Evolutionary conservation across 1,140 invertebrate genomes (phyloP), one percentile per base, ranked within the genome.

Genomic region (Cydia pomonella): DNA sequence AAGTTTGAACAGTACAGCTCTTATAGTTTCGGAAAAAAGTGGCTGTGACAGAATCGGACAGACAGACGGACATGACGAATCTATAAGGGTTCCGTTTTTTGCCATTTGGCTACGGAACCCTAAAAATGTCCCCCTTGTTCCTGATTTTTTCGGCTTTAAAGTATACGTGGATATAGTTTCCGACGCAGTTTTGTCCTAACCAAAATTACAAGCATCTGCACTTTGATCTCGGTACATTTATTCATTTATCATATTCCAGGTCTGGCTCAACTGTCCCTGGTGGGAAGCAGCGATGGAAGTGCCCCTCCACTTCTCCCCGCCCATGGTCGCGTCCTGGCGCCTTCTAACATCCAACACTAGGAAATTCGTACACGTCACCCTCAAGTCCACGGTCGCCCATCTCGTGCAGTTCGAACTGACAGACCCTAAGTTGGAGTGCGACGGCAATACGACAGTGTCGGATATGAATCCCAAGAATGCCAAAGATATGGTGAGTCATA

Each of bases 311-410:
- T 98, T 99, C 91, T 94, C 96, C 2, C 95, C 97, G 7, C 97
- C 97, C 1, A 95, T 99, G 83, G 95, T 95, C 79, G 95, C 96
- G 0, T 94, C 94, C 9, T 96, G 97, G 93, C 95, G 96, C 76
- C 93, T 99, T 2, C 95, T 97, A 74, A 98, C 98, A 0, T 96
- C 96, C 9, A 95, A 96, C 76, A 95, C 95, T 23, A 94, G 96
- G 80, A 98, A 98, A 92, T 97, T 97, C 82, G 82, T 98, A 4
- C 96, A 97, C 88, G 95, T 97, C 13, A 95, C 95, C 1, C 94
- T 98, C 6, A 95, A 95, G 75, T 96, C 96, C 10, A 93, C 96
- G 0, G 94, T 95, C 25, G 93, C 90, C 21, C 94, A 95, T 76
- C 82, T 94, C 12, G 85, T 96, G 47, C 91, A 94, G 75, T 88